Percentiles rank a stretch among this genome's conserved stretches.
phyloP scores from a whole-genome alignment of 2,113 vertebrate genomes.

The Dromaius novaehollandiae region DNA sequence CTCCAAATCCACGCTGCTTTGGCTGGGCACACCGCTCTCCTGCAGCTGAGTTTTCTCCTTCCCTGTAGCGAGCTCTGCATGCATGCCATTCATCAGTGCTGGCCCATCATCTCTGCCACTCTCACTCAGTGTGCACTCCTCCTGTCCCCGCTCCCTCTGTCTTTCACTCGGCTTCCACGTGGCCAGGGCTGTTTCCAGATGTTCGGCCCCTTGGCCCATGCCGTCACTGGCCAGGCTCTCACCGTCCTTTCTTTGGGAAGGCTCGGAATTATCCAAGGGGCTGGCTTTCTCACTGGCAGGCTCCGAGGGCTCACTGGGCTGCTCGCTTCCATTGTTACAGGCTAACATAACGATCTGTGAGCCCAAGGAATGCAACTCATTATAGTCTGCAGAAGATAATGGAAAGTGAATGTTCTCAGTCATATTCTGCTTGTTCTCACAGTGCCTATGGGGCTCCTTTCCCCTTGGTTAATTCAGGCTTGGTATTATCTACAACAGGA shows the following conservation, averaged over 20 bases:
- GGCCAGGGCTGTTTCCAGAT: not conserved
- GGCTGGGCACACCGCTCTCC: not conserved
- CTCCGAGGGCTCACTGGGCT: not conserved
- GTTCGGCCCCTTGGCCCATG: not conserved
- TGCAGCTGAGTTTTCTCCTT: not conserved
- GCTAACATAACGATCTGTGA: not conserved
- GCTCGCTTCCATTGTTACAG: not conserved
- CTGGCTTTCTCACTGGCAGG: not conserved
- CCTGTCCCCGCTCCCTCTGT: not conserved
- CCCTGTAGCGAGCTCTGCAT: not conserved
- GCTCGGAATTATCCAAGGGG: not conserved
- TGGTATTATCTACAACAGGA: not conserved
- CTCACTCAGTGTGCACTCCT: fast-evolving
- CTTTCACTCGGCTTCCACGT: not conserved
- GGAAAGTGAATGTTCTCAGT: conserved; percentile 1
- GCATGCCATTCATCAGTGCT: not conserved
- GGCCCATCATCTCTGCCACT: not conserved
- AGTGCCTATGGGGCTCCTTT: not conserved
- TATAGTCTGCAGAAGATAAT: fast-evolving
- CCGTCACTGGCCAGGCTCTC: not conserved
- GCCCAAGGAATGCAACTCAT: conserved; percentile 5
- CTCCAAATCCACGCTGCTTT: not conserved
- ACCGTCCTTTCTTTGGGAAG: not conserved
- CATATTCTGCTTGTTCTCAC: conserved; percentile 31
- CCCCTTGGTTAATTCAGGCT: not conserved